Base-by-base conservation (phyloP, 2,797 vertebrate genomes). In the Pteronotus mesoamericanus region DNA sequence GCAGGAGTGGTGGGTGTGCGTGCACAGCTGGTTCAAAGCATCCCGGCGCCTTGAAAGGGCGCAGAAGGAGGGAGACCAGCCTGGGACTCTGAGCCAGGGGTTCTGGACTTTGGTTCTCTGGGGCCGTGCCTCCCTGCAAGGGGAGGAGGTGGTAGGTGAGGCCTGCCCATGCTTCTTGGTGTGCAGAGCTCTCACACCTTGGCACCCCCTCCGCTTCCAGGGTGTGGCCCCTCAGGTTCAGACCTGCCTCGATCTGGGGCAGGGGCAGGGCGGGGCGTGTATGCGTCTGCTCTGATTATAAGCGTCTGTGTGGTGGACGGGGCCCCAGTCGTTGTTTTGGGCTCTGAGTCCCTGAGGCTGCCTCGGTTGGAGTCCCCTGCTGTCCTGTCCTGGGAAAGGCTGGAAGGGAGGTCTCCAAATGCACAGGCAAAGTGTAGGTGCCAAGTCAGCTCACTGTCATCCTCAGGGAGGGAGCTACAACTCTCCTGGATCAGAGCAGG, bases 251-350 rank as follows among this genome's bases (percentile, higher is more conserved):
- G 37, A 93, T 89, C 91, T 95, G 88, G 94, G 95, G 55, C 92
- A 72, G 68, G 80, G 86, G 71, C 80, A 94, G 93, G 86, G 32
- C 80, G 89, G 94, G 97, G 96, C 96, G 96, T 96, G 96, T 83
- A 93, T 91, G 92, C 55, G 6, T 97, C 96, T 84, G 82, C 87
- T 89, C 66, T 86, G 82, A 96, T 98, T 97, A 98, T 42, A 93
- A 95, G 97, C 93, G 29, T 96, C 96, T 86, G 29, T 87, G 48
- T 69, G 2, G 42, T 71, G 68, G 91, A 82, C 66, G 42, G 69
- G 79, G 48, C 71, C 86, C 55, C 39, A 44, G 66, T 53, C 79
- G 29, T 57, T 86, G 32, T 37, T 39, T 93, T 59, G 34, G 69
- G 69, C 88, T 96, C 92, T 82, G 64, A 91, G 82, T 12, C 83